Evolutionary conservation across 2,888 invertebrate species (phyloP).

Genomic region (Nomada fabriciana): DNA sequence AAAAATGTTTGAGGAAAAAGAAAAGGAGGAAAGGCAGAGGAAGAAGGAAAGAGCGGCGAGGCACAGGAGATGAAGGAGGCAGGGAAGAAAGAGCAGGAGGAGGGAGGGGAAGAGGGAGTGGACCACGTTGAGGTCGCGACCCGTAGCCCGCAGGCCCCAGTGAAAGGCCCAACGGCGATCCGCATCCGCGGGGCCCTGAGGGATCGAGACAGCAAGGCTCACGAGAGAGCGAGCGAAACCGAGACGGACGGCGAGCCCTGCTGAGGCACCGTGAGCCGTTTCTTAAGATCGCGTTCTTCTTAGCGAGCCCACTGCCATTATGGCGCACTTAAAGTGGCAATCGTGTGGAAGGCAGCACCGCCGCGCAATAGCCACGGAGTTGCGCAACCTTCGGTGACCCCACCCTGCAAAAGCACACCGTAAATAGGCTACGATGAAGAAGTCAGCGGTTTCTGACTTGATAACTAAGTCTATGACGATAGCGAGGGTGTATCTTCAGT

Average conservation of each 20-base stretch:
- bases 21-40: constrained; percentile 54
- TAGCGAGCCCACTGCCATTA: constrained; percentile 77
- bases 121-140: constrained; percentile 83
- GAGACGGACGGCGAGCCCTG: constrained; percentile 61
- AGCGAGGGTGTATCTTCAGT: not conserved
- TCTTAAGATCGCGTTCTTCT: constrained; percentile 80
- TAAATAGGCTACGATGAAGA: constrained; percentile 43
- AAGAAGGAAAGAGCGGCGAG: constrained; percentile 27
- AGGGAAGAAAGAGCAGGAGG: constrained; percentile 63
- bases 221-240: constrained; percentile 47
- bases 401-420: constrained; percentile 64
- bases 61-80: constrained; percentile 45
- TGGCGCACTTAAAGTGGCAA: constrained; percentile 80
- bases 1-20: constrained; percentile 69
- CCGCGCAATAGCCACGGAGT: constrained; percentile 68
- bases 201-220: constrained; percentile 54
- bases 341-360: constrained; percentile 76
- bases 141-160: constrained; percentile 82
- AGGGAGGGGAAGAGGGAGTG: constrained; percentile 79
- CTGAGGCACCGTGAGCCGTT: constrained; percentile 74
- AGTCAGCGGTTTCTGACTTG: constrained; percentile 14
- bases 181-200: constrained; percentile 71
- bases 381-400: constrained; percentile 77
- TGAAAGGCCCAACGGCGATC: constrained; percentile 84
- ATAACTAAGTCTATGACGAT: constrained; percentile 30